Percentiles rank a stretch among this genome's conserved stretches.
These are phyloP conservation scores for Crotophaga sulcirostris DNA, from an alignment of 2,113 vertebrate species.

Conservation along the genomic window DNA sequence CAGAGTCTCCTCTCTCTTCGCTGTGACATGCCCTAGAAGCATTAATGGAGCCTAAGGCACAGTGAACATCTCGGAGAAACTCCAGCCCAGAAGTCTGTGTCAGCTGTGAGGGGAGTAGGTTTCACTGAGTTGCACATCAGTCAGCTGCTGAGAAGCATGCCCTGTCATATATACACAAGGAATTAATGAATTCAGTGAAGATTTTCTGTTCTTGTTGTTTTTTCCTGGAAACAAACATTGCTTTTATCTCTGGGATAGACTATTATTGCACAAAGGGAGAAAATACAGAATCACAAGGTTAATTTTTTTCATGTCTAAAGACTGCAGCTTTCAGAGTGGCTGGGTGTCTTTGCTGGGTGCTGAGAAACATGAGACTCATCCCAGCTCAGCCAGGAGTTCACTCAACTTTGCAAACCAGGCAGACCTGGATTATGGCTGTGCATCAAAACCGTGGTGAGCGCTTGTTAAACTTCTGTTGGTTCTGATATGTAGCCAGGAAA, in stretches of 20 bases:
- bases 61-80: not conserved
- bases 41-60: not conserved
- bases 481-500: not conserved
- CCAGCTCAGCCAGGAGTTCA: not conserved
- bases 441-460: not conserved
- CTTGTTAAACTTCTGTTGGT: not conserved
- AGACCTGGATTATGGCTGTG: not conserved
- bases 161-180: slow-evolving; percentile 62
- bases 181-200: slow-evolving; percentile 66
- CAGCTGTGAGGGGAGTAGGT: slow-evolving; percentile 1
- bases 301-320: slow-evolving; percentile 5
- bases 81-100: not conserved
- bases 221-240: slow-evolving; percentile 55
- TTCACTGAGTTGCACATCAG: slow-evolving; percentile 47
- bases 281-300: slow-evolving; percentile 34
- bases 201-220: not conserved
- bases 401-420: not conserved
- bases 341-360: not conserved
- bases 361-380: slow-evolving; percentile 20
- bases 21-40: not conserved
- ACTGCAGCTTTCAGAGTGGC: slow-evolving; percentile 31
- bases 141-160: slow-evolving; percentile 37
- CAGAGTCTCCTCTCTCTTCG: not conserved
- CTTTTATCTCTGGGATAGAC: slow-evolving; percentile 50
- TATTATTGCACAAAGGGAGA: slow-evolving; percentile 34